phyloP scores from a whole-genome alignment of 2,113 vertebrate species.

The Panthera leo region DNA sequence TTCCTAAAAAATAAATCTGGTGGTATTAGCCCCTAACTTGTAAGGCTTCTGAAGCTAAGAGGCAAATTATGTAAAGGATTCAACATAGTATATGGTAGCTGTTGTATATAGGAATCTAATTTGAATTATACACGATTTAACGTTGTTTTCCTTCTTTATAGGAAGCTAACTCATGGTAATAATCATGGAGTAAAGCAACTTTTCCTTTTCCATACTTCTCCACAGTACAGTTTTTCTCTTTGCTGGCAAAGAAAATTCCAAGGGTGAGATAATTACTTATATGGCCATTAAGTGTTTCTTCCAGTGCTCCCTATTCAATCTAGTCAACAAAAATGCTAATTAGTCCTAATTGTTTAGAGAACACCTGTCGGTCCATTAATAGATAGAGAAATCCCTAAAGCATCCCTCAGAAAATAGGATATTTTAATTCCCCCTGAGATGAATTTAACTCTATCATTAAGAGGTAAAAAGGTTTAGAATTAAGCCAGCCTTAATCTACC shows the following conservation, averaged over 20 bases:
- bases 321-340: slow-evolving; percentile 64
- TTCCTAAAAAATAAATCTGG: neutral
- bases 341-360: slow-evolving; percentile 58
- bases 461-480: slow-evolving; percentile 40
- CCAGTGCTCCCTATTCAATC: slow-evolving; percentile 6
- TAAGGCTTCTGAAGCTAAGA: slow-evolving; percentile 4
- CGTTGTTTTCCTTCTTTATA: neutral
- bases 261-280: slow-evolving; percentile 52
- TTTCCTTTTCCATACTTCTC: neutral
- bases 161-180: neutral
- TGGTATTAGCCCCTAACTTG: neutral
- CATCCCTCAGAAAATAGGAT: slow-evolving; percentile 26
- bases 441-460: slow-evolving; percentile 29
- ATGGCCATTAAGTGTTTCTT: slow-evolving; percentile 51
- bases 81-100: neutral
- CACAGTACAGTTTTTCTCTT: slow-evolving; percentile 10
- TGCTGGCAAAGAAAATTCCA: slow-evolving; percentile 51
- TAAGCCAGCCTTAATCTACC: neutral
- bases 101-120: neutral
- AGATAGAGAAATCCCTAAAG: slow-evolving; percentile 40
- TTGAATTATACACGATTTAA: neutral
- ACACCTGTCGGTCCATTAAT: slow-evolving; percentile 52
- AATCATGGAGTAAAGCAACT: neutral
- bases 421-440: slow-evolving; percentile 32
- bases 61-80: neutral